Evolutionary conservation across 1,140 invertebrate species (phyloP), one percentile per base, ranked within the genome.

Genomic region (Babylonia areolata): DNA sequence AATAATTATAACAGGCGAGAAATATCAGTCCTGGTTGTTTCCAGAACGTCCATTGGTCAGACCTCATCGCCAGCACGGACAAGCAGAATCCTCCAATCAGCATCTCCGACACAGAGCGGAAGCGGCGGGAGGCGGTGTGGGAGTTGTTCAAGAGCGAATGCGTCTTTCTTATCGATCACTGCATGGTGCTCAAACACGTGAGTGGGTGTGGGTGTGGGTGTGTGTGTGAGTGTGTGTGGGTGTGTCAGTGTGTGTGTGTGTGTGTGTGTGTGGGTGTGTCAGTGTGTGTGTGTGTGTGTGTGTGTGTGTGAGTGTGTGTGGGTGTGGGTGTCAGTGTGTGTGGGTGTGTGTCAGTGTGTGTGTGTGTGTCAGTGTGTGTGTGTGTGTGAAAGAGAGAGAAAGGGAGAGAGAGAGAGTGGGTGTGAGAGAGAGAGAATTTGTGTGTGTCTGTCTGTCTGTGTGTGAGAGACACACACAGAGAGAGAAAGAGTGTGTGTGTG

Each of bases 121-220:
- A 95, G 87, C 89, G 95, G 77, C 90, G 95, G 71, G 96, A 96
- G 91, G 96, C 96, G 12, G 95, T 97, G 9, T 96, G 96, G 96
- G 96, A 96, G 93, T 93, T 96, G 0, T 97, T 97, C 92, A 96
- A 96, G 91, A 96, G 95, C 84, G 96, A 96, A 93, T 95, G 95
- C 89, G 95, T 96, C 39, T 97, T 97, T 92, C 95, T 96, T 31
- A 95, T 96, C 58, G 96, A 96, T 88, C 96, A 96, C 93, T 93
- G 97, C 20, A 96, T 97, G 95, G 96, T 97, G 17, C 94, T 96
- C n/a, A 96, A 96, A 94, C 96, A 96, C 92, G 96, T 96, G 92
- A 94, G 95, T 94, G 31, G n/a, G 1, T 37, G 17, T 9, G 46
- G 0, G 58, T 11, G 58, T 64, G 58, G 15, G 12, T 64, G 58